phyloP scores from a whole-genome alignment of 2,888 invertebrate genomes.

The Idaea aversata region DNA sequence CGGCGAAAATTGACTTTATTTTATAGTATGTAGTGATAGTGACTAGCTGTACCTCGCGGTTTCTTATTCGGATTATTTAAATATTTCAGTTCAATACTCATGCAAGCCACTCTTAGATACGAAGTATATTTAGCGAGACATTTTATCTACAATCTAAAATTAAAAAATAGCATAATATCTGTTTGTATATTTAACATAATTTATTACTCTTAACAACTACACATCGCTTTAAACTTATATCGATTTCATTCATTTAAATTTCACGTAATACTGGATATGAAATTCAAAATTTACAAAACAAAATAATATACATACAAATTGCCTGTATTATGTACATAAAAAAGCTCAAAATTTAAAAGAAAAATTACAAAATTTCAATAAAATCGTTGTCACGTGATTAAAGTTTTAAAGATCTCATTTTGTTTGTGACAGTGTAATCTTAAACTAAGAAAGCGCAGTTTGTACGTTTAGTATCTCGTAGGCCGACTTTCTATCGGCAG shows the following conservation, averaged over 20 bases:
- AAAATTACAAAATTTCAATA: constrained; percentile 8
- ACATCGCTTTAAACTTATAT: constrained; percentile 47
- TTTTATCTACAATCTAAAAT: neutral
- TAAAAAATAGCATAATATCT: constrained; percentile 13
- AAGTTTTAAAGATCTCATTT: neutral
- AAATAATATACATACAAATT: constrained; percentile 14
- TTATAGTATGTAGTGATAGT: no score
- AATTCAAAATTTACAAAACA: constrained; percentile 33
- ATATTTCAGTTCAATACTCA: no score
- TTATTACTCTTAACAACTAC: constrained; percentile 55
- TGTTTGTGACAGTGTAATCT: constrained; percentile 6
- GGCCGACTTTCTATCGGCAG: no score
- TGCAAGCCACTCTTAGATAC: no score
- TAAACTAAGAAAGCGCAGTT: constrained; percentile 8
- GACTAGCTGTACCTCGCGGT: no score
- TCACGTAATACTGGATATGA: constrained; percentile 49
- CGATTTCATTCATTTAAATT: constrained; percentile 41
- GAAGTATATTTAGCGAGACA: no score
- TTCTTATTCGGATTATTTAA: no score
- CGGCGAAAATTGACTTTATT: no score
- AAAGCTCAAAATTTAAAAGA: constrained; percentile 20
- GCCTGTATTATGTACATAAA: constrained; percentile 10
- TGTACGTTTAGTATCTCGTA: no score
- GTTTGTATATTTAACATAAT: constrained; percentile 43
- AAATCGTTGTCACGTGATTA: neutral